A percentile compares a stretch with the other conserved stretches of the same genome.
phyloP scores from a whole-genome alignment of 2,888 invertebrate species.

The Brachyptera putata region DNA sequence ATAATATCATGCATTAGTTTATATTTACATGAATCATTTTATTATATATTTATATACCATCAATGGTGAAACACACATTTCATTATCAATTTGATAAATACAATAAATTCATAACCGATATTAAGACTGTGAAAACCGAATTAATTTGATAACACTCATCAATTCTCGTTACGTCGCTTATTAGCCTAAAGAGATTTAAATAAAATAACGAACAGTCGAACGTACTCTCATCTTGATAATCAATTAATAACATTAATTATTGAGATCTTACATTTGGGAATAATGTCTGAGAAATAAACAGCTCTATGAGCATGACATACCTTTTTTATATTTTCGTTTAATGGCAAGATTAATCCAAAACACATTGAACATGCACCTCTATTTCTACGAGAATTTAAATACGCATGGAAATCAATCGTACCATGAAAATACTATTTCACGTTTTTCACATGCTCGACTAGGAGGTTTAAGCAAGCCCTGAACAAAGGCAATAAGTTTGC shows the following conservation, averaged over 20 bases:
- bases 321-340: neutral
- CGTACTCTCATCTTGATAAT: neutral
- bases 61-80: too few relatives aligned
- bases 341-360: neutral
- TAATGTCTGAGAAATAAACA: neutral
- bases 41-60: neutral
- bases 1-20: neutral
- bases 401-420: neutral
- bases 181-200: neutral
- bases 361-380: neutral
- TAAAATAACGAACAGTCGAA: neutral
- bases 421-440: conserved; percentile 9
- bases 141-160: neutral
- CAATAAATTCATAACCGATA: too few relatives aligned
- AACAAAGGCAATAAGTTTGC: neutral
- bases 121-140: neutral
- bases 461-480: conserved; percentile 2
- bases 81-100: too few relatives aligned
- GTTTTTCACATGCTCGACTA: conserved; percentile 14
- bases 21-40: neutral
- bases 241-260: neutral
- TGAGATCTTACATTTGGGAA: conserved; percentile 7
- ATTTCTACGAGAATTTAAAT: neutral
- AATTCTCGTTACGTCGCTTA: neutral
- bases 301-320: too few relatives aligned